Conservation (phyloP, 2,797 vertebrate species). For the Hoplostethus atlanticus region DNA sequence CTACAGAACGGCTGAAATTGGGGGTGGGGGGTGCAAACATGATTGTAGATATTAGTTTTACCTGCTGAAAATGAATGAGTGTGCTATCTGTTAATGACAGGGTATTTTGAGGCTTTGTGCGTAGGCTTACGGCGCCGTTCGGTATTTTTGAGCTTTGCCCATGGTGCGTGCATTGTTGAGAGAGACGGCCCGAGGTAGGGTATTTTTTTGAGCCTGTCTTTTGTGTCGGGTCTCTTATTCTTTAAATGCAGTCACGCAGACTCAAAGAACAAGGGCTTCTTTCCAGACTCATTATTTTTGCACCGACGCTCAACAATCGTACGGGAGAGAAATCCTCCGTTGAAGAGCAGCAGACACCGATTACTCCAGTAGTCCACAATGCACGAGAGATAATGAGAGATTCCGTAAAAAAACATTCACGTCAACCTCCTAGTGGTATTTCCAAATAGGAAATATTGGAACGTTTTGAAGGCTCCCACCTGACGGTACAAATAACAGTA, state of each 20-base stretch:
- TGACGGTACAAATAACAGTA: no score
- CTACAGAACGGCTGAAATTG: constrained; percentile 51
- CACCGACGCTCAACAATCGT: no score
- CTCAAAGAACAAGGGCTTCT: constrained; percentile 27
- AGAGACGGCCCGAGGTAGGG: constrained; percentile 35
- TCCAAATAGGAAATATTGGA: no score
- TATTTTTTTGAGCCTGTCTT: constrained; percentile 27
- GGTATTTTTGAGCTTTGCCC: constrained; percentile 45
- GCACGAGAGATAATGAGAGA: no score
- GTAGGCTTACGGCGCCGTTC: constrained; percentile 6
- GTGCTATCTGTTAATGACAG: constrained; percentile 59
- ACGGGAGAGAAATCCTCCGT: no score
- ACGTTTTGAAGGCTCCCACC: no score
- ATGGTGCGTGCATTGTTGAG: constrained; percentile 40
- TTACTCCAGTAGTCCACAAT: no score
- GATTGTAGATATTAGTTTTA: constrained; percentile 61
- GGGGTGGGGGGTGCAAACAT: constrained; percentile 6
- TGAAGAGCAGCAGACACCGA: no score
- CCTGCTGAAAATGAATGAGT: constrained; percentile 39
- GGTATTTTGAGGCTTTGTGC: constrained; percentile 39
- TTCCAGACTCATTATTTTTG: background rate
- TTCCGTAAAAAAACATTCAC: no score
- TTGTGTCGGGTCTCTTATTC: constrained; percentile 42
- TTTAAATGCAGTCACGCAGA: constrained; percentile 34
- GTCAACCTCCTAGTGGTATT: no score